phyloP scores from a whole-genome alignment of 2,888 invertebrate species.

The Papilio protenor region DNA sequence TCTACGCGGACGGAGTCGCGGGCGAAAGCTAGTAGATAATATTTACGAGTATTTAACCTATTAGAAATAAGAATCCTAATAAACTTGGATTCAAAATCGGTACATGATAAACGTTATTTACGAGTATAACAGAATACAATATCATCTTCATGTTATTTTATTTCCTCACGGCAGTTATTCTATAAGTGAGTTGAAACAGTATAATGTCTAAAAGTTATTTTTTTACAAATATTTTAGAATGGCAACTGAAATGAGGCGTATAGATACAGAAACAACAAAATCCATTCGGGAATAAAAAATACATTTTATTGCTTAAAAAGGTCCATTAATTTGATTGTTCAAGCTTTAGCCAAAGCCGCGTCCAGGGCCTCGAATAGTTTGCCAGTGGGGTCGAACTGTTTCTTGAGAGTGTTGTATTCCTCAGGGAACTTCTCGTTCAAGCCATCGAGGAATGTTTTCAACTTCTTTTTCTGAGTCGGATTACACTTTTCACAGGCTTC shows the following conservation, averaged over 20 bases:
- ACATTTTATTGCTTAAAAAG: slow-evolving; percentile 8
- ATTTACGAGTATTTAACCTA: too few species aligned
- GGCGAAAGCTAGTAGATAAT: too few species aligned
- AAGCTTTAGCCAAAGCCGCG: slow-evolving; percentile 56
- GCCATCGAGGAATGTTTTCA: slow-evolving; percentile 43
- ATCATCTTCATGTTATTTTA: too few species aligned
- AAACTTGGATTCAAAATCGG: too few species aligned
- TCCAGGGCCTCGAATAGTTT: slow-evolving; percentile 81
- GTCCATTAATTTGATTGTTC: slow-evolving; percentile 35
- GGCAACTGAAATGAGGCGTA: neutral
- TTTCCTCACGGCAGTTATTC: too few species aligned
- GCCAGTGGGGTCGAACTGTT: slow-evolving; percentile 84
- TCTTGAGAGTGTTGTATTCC: slow-evolving; percentile 74
- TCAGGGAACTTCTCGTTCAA: slow-evolving; percentile 81
- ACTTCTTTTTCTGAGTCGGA: slow-evolving; percentile 43
- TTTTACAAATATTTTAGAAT: too few species aligned
- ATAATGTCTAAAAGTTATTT: too few species aligned
- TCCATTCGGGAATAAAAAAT: neutral
- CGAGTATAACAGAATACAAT: too few species aligned
- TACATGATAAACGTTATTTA: too few species aligned
- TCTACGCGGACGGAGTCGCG: too few species aligned
- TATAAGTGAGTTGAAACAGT: too few species aligned
- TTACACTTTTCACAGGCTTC: slow-evolving; percentile 47
- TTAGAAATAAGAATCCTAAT: too few species aligned
- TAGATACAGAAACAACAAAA: neutral